A percentile compares a stretch with the other conserved stretches of the same genome.
phyloP scores from a whole-genome alignment of 1,140 invertebrate genomes.

The Drosophila fuyamai region DNA sequence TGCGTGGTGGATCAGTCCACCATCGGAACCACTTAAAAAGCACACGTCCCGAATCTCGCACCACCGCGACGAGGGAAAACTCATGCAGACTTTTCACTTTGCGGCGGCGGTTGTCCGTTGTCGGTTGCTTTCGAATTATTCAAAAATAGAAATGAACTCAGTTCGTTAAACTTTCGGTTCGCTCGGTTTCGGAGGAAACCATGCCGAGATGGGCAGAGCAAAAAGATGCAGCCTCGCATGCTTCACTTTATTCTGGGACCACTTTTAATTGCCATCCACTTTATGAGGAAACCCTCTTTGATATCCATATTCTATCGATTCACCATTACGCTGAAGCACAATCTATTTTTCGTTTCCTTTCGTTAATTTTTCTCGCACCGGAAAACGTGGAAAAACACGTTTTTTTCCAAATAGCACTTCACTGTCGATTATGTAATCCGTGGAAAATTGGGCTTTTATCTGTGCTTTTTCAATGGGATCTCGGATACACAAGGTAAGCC shows the following conservation, averaged over 20 bases:
- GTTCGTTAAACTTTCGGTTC: conserved; percentile 84
- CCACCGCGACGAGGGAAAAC: conserved; percentile 47
- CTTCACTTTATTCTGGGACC: conserved; percentile 44
- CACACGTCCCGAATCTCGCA: conserved; percentile 55
- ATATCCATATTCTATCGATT: conserved; percentile 20
- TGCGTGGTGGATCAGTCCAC: conserved; percentile 52
- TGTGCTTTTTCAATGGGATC: conserved; percentile 9
- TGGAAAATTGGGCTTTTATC: conserved; percentile 49
- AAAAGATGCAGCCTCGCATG: conserved; percentile 36
- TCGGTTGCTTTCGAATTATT: conserved; percentile 71
- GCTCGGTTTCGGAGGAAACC: conserved; percentile 58
- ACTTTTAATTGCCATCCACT: conserved; percentile 58
- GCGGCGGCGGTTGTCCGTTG: conserved; percentile 30
- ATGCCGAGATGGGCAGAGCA: conserved; percentile 41
- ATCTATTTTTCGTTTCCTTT: conserved; percentile 12
- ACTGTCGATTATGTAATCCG: conserved; percentile 72
- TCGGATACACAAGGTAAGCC: conserved; percentile 34
- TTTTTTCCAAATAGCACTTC: conserved; percentile 55
- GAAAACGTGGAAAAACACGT: conserved; percentile 71
- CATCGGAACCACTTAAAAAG: conserved; percentile 49
- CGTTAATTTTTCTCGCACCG: conserved; percentile 35
- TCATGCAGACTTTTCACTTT: conserved; percentile 81
- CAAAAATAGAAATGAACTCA: conserved; percentile 85
- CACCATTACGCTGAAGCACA: conserved; percentile 44
- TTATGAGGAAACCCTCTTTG: conserved; percentile 41